These are phyloP conservation scores for Volucella bombylans DNA, from an alignment of 2,888 invertebrate genomes.

Conservation along the genomic window DNA sequence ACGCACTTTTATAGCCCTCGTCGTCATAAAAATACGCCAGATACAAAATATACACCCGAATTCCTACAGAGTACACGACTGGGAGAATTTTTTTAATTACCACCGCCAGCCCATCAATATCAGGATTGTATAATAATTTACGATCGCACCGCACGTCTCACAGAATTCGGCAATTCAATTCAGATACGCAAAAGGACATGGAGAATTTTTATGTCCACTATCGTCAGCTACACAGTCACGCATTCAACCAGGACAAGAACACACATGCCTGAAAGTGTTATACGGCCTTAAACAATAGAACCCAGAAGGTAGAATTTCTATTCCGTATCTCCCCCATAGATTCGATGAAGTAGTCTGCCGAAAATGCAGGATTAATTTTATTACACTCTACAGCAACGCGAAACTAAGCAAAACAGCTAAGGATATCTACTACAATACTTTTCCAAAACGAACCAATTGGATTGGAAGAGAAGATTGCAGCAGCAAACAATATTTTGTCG, in stretches of 20 bases:
- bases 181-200: slow-evolving; percentile 42
- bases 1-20: slow-evolving; percentile 54
- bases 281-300: slow-evolving; percentile 49
- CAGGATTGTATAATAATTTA: slow-evolving; percentile 57
- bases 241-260: slow-evolving; percentile 19
- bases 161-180: slow-evolving; percentile 42
- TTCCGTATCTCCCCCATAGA: neutral
- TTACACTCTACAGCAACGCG: slow-evolving; percentile 43
- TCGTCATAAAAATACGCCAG: slow-evolving; percentile 48
- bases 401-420: slow-evolving; percentile 25
- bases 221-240: slow-evolving; percentile 56
- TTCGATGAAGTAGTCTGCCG: slow-evolving; percentile 26
- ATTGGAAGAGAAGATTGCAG: slow-evolving; percentile 47
- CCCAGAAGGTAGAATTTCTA: slow-evolving; percentile 5
- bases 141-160: slow-evolving; percentile 61
- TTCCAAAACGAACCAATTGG: slow-evolving; percentile 43
- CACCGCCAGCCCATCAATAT: slow-evolving; percentile 57
- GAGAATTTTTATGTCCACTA: slow-evolving; percentile 63
- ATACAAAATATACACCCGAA: neutral
- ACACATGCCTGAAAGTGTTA: slow-evolving; percentile 36
- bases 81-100: slow-evolving; percentile 65
- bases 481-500: slow-evolving; percentile 53
- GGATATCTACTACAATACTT: slow-evolving; percentile 18
- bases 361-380: slow-evolving; percentile 62
- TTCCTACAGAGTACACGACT: neutral